Evolutionary conservation across 1,140 invertebrate genomes (phyloP).

Genomic region (Grapholita molesta): DNA sequence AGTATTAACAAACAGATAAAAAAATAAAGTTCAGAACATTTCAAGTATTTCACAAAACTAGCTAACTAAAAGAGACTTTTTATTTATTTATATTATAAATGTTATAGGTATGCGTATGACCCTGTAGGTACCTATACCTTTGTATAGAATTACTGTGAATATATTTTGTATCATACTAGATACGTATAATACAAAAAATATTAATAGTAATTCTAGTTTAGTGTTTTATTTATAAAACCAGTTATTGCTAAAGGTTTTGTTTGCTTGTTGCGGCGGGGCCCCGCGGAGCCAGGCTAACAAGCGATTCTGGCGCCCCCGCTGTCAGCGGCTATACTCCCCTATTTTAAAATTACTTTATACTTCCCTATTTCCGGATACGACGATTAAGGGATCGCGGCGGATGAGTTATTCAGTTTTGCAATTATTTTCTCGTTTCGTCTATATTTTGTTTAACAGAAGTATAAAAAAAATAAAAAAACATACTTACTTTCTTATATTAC

Average conservation of each 20-base stretch:
- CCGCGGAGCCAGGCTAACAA: constrained; percentile 7
- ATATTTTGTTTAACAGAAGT: background rate
- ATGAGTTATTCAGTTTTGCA: background rate
- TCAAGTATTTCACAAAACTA: background rate
- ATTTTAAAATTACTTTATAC: constrained; percentile 9
- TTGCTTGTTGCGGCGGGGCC: background rate
- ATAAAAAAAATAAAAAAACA: no score
- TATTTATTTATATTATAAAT: no score
- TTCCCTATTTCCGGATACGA: background rate
- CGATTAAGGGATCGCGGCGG: background rate
- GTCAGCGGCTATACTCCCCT: constrained; percentile 1
- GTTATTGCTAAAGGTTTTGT: background rate
- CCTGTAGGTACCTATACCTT: no score
- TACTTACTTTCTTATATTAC: background rate
- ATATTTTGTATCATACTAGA: no score
- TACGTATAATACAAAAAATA: no score
- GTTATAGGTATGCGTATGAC: no score
- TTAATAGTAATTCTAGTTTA: no score
- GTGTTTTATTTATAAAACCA: background rate
- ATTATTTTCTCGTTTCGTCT: background rate
- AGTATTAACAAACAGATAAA: background rate
- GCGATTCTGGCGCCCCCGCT: background rate
- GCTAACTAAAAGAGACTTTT: background rate
- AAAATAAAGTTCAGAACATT: background rate
- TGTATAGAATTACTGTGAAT: no score